Conservation (phyloP, 2,797 vertebrate species). For the Capromys pilorides region DNA sequence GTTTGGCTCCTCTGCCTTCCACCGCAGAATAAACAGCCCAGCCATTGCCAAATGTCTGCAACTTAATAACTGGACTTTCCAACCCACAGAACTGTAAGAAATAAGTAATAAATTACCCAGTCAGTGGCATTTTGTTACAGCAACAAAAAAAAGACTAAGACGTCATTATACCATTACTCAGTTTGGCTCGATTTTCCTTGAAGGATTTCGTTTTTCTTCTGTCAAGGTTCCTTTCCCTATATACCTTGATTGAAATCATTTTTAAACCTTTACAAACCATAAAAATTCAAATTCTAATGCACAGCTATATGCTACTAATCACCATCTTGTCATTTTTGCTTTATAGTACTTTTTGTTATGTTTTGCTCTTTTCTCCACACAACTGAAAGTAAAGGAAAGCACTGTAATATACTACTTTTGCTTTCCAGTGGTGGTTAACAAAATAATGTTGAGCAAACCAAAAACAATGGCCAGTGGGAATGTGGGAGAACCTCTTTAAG, state of each 20-base stretch:
- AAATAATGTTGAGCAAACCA: not conserved
- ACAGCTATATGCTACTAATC: not conserved
- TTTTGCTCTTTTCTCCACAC: constrained; percentile 28
- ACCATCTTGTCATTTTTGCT: not conserved
- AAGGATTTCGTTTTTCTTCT: not conserved
- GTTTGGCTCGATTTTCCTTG: not conserved
- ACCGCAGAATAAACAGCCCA: too few relatives aligned
- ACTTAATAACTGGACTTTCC: not conserved
- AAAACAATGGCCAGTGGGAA: not conserved
- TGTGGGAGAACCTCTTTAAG: not conserved
- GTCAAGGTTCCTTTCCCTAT: not conserved
- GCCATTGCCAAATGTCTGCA: not conserved
- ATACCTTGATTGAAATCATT: not conserved
- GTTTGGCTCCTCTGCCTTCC: not conserved
- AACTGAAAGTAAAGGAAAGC: constrained; percentile 26
- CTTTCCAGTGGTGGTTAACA: not conserved
- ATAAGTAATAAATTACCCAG: not conserved
- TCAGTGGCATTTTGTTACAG: not conserved
- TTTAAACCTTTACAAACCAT: not conserved
- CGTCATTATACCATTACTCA: not conserved
- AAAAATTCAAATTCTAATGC: constrained; percentile 42
- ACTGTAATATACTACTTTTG: not conserved
- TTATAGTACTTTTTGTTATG: not conserved
- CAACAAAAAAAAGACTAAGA: not conserved
- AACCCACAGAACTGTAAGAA: not conserved